Percentiles rank a stretch among this genome's conserved stretches.
Evolutionary conservation across 1,140 invertebrate species (phyloP).

Genomic region (Zaprionus tsacasi): DNA sequence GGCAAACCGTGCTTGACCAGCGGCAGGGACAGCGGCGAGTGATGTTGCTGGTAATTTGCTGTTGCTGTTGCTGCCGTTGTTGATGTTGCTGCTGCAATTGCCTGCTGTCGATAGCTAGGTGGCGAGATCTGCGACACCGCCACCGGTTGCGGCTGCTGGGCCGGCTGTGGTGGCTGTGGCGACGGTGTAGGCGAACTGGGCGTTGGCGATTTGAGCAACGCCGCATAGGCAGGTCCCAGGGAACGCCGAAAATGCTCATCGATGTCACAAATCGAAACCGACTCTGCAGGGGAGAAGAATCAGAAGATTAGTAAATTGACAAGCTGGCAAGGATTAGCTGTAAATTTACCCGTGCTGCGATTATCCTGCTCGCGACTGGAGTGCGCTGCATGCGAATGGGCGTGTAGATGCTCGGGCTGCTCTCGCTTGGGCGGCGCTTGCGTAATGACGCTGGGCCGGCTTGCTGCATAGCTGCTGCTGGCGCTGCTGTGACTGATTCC

Average conservation of each 20-base stretch:
- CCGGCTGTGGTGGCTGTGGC: slow-evolving; percentile 66
- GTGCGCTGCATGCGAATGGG: slow-evolving; percentile 34
- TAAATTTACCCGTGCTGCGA: slow-evolving; percentile 63
- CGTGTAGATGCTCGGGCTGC: slow-evolving; percentile 31
- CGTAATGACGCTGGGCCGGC: slow-evolving; percentile 84
- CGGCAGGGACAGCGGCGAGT: slow-evolving; percentile 39
- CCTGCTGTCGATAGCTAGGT: slow-evolving; percentile 38
- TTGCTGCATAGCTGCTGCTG: slow-evolving; percentile 55
- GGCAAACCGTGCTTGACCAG: slow-evolving; percentile 46
- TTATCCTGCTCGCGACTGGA: slow-evolving; percentile 70
- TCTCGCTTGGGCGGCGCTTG: slow-evolving; percentile 84
- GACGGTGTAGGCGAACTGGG: slow-evolving; percentile 74
- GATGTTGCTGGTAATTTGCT: slow-evolving; percentile 64
- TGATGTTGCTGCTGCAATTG: not conserved
- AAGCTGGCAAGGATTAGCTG: not conserved
- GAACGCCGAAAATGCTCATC: slow-evolving; percentile 98
- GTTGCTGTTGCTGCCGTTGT: not conserved
- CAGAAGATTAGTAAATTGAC: not conserved
- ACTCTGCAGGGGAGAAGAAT: slow-evolving; percentile 84
- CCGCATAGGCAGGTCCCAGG: slow-evolving; percentile 94
- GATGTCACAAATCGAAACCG: slow-evolving; percentile 92
- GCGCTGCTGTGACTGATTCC: slow-evolving; percentile 48
- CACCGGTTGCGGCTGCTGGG: slow-evolving; percentile 50
- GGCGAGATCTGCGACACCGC: slow-evolving; percentile 67
- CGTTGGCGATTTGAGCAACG: slow-evolving; percentile 88